These are phyloP conservation scores for Nymphalis urticae DNA, from an alignment of 2,888 invertebrate species.

Conservation along the genomic window DNA sequence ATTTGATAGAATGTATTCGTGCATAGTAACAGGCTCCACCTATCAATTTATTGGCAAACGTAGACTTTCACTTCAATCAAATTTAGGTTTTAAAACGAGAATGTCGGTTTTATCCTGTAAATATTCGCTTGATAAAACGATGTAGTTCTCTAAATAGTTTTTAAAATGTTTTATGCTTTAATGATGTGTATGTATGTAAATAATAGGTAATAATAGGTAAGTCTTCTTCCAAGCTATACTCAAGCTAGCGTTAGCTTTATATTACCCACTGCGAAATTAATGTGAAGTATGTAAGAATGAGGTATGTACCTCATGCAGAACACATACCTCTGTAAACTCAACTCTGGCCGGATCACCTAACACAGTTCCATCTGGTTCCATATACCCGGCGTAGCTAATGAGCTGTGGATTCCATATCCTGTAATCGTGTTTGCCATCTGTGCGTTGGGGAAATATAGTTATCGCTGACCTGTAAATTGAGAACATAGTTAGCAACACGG, in stretches of 20 bases:
- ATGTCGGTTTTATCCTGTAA: too few relatives aligned
- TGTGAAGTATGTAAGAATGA: too few relatives aligned
- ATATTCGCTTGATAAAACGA: too few relatives aligned
- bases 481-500: not conserved
- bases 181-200: too few relatives aligned
- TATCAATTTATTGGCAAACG: too few relatives aligned
- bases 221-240: too few relatives aligned
- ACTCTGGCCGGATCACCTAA: slow-evolving; percentile 92
- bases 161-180: too few relatives aligned
- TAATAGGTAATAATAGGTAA: too few relatives aligned
- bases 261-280: not conserved
- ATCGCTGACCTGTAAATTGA: slow-evolving; percentile 90
- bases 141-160: too few relatives aligned
- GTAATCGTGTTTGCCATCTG: slow-evolving; percentile 94
- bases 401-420: slow-evolving; percentile 96
- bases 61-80: too few relatives aligned
- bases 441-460: slow-evolving; percentile 95
- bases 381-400: slow-evolving; percentile 94
- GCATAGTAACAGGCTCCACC: too few relatives aligned
- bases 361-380: slow-evolving; percentile 89
- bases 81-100: too few relatives aligned
- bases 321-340: slow-evolving; percentile 93
- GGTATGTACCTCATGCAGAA: slow-evolving; percentile 15
- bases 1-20: not conserved
- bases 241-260: not conserved